Evolutionary conservation across 2,888 invertebrate genomes (phyloP).

Genomic region (Amphiduros pacificus): DNA sequence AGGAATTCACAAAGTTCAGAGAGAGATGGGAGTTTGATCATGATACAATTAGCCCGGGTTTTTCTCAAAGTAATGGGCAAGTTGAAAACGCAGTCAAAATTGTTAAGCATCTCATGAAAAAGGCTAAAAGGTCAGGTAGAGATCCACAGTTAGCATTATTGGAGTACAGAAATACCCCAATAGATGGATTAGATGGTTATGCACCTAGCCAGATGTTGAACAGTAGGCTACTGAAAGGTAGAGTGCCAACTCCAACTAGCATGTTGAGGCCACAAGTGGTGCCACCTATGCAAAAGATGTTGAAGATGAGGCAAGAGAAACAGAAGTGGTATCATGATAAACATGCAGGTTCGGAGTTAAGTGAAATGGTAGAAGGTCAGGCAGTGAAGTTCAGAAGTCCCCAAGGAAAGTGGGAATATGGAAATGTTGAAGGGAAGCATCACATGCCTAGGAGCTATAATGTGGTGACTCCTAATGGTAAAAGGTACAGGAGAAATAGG

Average conservation of each 20-base stretch:
- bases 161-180: no score
- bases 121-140: neutral
- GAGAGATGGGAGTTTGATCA: slow-evolving; percentile 6
- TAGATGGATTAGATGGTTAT: no score
- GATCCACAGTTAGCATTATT: neutral
- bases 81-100: slow-evolving; percentile 29
- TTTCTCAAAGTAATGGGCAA: slow-evolving; percentile 31
- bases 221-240: no score
- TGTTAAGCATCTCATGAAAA: slow-evolving; percentile 23
- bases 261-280: no score
- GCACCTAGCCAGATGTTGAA: no score
- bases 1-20: slow-evolving; percentile 24
- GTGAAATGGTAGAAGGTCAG: no score
- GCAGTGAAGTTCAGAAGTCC: no score
- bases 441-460: neutral
- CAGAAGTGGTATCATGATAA: no score
- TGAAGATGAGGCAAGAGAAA: no score
- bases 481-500: neutral
- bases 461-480: neutral
- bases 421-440: neutral
- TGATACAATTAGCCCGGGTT: slow-evolving; percentile 26
- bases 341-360: no score
- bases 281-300: no score
- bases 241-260: no score
- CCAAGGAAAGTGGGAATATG: neutral